phyloP scores from a whole-genome alignment of 37 sponge, comb jelly and placozoan genomes.

The Hexactinellida sp. region DNA sequence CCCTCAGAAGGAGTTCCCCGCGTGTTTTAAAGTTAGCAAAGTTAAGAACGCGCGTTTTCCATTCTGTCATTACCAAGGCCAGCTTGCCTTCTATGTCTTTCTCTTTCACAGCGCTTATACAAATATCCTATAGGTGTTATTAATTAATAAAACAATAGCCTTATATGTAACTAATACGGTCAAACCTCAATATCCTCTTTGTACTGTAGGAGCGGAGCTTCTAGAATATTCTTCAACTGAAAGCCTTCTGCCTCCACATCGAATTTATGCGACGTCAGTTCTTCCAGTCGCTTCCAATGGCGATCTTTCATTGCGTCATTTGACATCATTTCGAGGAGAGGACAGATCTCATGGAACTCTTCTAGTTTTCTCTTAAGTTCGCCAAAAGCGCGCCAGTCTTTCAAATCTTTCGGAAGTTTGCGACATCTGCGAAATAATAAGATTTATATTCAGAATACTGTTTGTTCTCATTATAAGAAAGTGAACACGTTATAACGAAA shows the following conservation, averaged over 20 bases:
- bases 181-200: slow-evolving; percentile 77
- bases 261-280: slow-evolving; percentile 59
- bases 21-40: slow-evolving; percentile 76
- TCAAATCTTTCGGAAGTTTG: slow-evolving; percentile 86
- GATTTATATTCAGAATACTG: no score
- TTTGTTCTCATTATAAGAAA: no score
- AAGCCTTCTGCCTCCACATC: slow-evolving; percentile 80
- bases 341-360: slow-evolving; percentile 92
- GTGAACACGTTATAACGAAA: no score
- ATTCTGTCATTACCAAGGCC: slow-evolving; percentile 68
- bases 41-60: slow-evolving; percentile 56
- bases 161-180: no score
- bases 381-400: slow-evolving; percentile 92
- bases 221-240: slow-evolving; percentile 78
- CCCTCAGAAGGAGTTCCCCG: slow-evolving; percentile 84
- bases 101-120: slow-evolving; percentile 95
- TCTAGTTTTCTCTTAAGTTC: slow-evolving; percentile 89
- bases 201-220: slow-evolving; percentile 71
- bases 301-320: slow-evolving; percentile 89
- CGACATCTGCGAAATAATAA: slow-evolving; percentile 74
- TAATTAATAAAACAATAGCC: background rate
- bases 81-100: slow-evolving; percentile 96
- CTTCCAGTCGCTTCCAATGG: slow-evolving; percentile 75
- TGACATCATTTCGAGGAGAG: slow-evolving; percentile 85
- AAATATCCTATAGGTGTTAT: slow-evolving; percentile 50